These are phyloP conservation scores for Apostichopus californicus DNA, from an alignment of 35 echinoderm and acorn worm genomes.

Conservation along the genomic window DNA sequence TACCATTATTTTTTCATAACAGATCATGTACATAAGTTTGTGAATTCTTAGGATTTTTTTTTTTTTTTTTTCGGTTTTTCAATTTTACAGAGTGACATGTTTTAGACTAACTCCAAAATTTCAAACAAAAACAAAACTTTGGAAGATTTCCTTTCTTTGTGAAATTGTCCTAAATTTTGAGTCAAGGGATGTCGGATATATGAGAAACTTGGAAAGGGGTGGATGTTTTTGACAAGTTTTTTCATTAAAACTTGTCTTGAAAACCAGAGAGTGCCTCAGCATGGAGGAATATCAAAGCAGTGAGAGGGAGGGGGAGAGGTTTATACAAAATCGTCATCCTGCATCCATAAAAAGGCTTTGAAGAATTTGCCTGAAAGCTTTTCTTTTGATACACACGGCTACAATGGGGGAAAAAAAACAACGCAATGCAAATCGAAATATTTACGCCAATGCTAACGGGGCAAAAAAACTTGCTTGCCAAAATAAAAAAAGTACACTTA, in stretches of 20 bases:
- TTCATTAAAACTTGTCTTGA: neutral
- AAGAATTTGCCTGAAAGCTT: neutral
- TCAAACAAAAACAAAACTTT: neutral
- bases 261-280: neutral
- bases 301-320: neutral
- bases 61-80: no score
- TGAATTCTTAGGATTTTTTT: constrained; percentile 25
- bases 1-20: constrained; percentile 52
- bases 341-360: neutral
- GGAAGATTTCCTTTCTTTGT: no score
- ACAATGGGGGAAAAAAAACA: neutral
- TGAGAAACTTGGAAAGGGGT: no score
- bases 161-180: no score
- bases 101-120: neutral
- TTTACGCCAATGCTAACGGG: neutral
- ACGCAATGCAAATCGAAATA: neutral
- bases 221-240: no score
- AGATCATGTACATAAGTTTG: constrained; percentile 40
- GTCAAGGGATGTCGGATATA: no score
- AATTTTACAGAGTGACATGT: constrained; percentile 38
- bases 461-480: neutral
- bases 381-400: neutral
- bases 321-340: neutral
- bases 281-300: neutral
- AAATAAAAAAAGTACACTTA: neutral